These are phyloP conservation scores for Leptopilina syphax DNA, from an alignment of 2,888 invertebrate species.

Conservation along the genomic window DNA sequence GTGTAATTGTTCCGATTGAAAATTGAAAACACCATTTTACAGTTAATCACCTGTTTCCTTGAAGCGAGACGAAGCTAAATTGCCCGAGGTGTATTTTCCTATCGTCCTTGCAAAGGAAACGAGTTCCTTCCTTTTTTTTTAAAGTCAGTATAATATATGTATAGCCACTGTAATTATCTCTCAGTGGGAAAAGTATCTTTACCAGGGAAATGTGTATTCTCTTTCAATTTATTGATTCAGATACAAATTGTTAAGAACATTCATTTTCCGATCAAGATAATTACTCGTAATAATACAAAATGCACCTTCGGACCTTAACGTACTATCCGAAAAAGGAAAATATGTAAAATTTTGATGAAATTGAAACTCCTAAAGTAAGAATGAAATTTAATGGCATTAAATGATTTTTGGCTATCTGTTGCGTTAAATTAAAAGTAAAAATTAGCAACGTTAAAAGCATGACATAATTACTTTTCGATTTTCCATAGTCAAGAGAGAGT, in stretches of 20 bases:
- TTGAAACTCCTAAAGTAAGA: too few relatives aligned
- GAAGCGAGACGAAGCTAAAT: conserved; percentile 35
- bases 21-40: conserved; percentile 39
- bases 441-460: conserved; percentile 8
- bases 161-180: conserved; percentile 26
- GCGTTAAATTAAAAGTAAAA: conserved; percentile 16
- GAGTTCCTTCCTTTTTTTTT: conserved; percentile 21
- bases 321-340: too few relatives aligned
- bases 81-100: conserved; percentile 38
- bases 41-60: conserved; percentile 38
- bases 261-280: too few relatives aligned
- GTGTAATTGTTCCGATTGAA: conserved; percentile 29
- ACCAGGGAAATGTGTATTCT: neutral
- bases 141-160: neutral
- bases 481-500: conserved; percentile 17
- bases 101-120: conserved; percentile 33
- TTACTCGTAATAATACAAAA: too few relatives aligned
- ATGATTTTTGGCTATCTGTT: neutral
- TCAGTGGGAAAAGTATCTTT: neutral
- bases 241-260: too few relatives aligned
- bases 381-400: neutral
- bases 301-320: too few relatives aligned
- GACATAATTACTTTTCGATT: conserved; percentile 26
- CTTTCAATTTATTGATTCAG: too few relatives aligned
- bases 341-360: too few relatives aligned